Evolutionary conservation across 1,140 invertebrate genomes (phyloP).

Genomic region (Orchestia grillus): DNA sequence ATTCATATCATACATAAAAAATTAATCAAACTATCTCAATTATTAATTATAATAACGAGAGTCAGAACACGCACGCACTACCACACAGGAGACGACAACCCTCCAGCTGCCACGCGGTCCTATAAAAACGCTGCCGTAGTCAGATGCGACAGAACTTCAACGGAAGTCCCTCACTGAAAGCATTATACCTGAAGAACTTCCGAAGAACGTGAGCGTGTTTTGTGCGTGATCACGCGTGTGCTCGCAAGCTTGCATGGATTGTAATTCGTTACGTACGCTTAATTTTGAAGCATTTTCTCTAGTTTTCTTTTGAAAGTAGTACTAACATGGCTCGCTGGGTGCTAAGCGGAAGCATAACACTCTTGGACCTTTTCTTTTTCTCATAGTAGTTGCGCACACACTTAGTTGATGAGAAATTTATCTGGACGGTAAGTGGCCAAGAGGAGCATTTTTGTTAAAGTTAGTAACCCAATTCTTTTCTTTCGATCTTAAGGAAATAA

Average conservation of each 20-base stretch:
- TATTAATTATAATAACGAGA: background rate
- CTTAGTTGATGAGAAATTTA: background rate
- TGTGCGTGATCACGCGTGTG: background rate
- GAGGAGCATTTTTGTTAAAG: background rate
- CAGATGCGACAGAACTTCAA: background rate
- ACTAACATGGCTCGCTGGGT: background rate
- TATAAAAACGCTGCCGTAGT: background rate
- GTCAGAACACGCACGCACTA: no score
- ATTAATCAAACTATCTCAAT: no score
- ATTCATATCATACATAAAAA: background rate
- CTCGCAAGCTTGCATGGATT: background rate
- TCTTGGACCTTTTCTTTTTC: background rate
- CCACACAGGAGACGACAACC: no score
- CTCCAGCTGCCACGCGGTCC: no score
- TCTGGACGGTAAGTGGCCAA: background rate
- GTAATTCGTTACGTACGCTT: background rate
- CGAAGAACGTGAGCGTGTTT: background rate
- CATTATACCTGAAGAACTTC: background rate
- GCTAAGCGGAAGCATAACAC: background rate
- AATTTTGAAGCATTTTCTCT: no score
- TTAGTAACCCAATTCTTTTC: background rate
- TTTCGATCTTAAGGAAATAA: background rate
- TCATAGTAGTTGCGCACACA: background rate
- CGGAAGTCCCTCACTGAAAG: background rate
- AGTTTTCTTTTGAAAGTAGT: background rate